A percentile compares a stretch with the other conserved stretches of the same genome.
phyloP scores from a whole-genome alignment of 92 coral and sea anemone species.

The Actinostola sp. region DNA sequence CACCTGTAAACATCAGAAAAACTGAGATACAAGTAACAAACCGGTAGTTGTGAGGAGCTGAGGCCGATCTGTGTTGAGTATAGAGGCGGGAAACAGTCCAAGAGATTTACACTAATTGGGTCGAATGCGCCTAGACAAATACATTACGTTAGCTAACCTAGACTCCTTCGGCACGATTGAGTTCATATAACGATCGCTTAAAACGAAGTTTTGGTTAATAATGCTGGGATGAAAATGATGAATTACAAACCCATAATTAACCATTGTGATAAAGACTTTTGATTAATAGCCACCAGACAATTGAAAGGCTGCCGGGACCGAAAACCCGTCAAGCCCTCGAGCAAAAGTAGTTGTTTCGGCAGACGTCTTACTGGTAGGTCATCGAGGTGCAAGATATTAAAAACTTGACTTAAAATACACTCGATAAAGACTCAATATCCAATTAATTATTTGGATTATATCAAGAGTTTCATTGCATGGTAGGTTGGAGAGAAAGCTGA shows the following conservation, averaged over 20 bases:
- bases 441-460: too few relatives aligned
- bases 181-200: background rate
- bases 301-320: background rate
- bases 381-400: background rate
- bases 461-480: too few relatives aligned
- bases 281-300: background rate
- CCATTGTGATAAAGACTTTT: too few relatives aligned
- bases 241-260: background rate
- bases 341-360: background rate
- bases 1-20: background rate
- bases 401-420: too few relatives aligned
- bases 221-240: background rate
- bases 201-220: background rate
- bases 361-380: background rate
- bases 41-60: background rate
- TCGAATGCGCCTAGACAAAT: background rate
- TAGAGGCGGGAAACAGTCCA: conserved; percentile 17
- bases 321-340: conserved; percentile 1
- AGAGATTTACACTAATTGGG: conserved; percentile 19
- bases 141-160: background rate
- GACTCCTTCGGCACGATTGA: conserved; percentile 6
- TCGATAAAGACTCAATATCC: too few relatives aligned
- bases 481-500: too few relatives aligned
- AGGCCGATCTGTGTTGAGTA: conserved; percentile 7
- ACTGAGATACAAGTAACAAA: background rate